Evolutionary conservation across 2,888 invertebrate species (phyloP).

Genomic region (Oegoconia quadripuncta): DNA sequence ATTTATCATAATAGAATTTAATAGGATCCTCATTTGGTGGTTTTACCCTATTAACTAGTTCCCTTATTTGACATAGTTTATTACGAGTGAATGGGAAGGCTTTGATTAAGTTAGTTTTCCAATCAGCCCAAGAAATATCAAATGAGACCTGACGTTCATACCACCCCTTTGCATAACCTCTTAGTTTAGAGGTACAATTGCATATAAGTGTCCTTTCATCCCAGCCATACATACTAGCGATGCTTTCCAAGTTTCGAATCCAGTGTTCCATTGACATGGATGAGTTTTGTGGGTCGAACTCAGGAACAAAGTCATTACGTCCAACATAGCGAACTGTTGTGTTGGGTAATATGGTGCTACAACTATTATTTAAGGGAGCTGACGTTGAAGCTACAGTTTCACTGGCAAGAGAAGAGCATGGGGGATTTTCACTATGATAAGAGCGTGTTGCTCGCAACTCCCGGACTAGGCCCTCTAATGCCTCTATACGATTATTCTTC

Average conservation of each 20-base stretch:
- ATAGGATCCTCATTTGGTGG: too few species aligned
- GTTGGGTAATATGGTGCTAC: too few species aligned
- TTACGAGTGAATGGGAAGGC: conserved; percentile 1
- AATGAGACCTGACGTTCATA: not conserved
- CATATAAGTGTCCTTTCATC: conserved; percentile 4
- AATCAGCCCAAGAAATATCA: conserved; percentile 4
- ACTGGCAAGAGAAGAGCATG: too few species aligned
- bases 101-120: not conserved
- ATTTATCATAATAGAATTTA: conserved; percentile 4
- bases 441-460: too few species aligned
- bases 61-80: conserved; percentile 3
- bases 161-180: not conserved
- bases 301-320: conserved; percentile 3
- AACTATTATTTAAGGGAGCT: too few species aligned
- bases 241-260: conserved; percentile 2
- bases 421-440: too few species aligned
- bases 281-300: conserved; percentile 1
- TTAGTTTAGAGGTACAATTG: too few species aligned
- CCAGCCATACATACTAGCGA: conserved; percentile 1
- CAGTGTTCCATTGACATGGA: not conserved
- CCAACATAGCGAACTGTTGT: conserved; percentile 2
- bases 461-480: too few species aligned
- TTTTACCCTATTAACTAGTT: too few species aligned
- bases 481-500: too few species aligned
- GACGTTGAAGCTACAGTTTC: too few species aligned